Evolutionary conservation across 2,113 vertebrate species (phyloP).

Genomic region (Malaclemys terrapin): DNA sequence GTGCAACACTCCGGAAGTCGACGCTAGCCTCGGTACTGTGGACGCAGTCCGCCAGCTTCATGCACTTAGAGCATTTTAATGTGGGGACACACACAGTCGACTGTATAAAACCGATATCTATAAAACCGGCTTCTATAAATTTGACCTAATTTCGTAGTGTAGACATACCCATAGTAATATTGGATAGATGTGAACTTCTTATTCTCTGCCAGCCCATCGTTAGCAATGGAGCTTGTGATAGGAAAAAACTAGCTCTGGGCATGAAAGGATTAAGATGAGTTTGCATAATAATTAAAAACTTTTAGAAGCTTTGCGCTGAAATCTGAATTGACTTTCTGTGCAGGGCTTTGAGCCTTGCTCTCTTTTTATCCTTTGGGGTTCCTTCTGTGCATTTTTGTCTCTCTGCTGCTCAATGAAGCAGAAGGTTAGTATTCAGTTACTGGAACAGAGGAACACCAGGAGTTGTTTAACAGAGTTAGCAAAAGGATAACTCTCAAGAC

Average conservation of each 20-base stretch:
- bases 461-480: not conserved
- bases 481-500: not conserved
- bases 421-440: slow-evolving; percentile 29
- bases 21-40: too few species aligned
- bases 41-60: too few species aligned
- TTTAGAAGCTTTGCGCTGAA: not conserved
- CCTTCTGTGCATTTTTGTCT: not conserved
- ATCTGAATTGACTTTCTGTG: slow-evolving; percentile 14
- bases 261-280: not conserved
- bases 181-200: not conserved
- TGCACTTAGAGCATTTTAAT: too few species aligned
- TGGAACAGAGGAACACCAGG: not conserved
- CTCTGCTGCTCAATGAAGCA: slow-evolving; percentile 9
- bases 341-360: not conserved
- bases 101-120: too few species aligned
- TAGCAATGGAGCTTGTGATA: not conserved
- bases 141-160: too few species aligned
- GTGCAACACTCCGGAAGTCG: too few species aligned
- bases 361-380: not conserved
- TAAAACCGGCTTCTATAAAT: too few species aligned
- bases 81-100: too few species aligned
- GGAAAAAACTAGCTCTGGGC: not conserved
- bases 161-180: not conserved
- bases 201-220: not conserved
- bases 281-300: slow-evolving; percentile 15